phyloP scores from a whole-genome alignment of 1,140 invertebrate species.

The Bombus balteatus region DNA sequence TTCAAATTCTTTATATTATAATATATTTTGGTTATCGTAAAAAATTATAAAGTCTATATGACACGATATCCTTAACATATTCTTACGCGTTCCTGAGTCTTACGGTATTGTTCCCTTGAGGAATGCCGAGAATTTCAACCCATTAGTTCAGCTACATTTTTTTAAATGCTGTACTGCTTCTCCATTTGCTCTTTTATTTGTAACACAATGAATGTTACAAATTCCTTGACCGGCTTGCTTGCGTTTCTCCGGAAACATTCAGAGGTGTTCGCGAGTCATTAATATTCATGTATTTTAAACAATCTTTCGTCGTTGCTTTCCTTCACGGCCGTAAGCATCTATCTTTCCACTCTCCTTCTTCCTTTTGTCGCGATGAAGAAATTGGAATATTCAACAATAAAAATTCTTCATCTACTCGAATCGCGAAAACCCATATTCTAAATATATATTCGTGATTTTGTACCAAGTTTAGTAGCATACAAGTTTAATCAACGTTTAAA shows the following conservation, averaged over 20 bases:
- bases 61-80: neutral
- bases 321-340: neutral
- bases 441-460: neutral
- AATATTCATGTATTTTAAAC: conserved; percentile 47
- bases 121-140: neutral
- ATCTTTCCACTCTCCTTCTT: neutral
- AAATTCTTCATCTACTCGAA: neutral
- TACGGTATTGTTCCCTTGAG: neutral
- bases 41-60: too few relatives aligned
- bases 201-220: conserved; percentile 8
- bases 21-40: too few relatives aligned
- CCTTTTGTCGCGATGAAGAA: neutral
- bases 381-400: neutral
- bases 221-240: conserved; percentile 20
- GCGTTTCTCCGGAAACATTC: conserved; percentile 22
- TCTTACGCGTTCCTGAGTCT: neutral
- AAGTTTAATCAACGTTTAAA: neutral
- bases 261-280: conserved; percentile 23
- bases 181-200: conserved; percentile 6
- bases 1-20: neutral
- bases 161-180: neutral
- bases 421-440: neutral
- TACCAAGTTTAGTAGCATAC: neutral
- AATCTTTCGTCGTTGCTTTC: conserved; percentile 18
- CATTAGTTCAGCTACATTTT: conserved; percentile 3